phyloP scores from a whole-genome alignment of 2,113 vertebrate species.

The Ptyas mucosa region DNA sequence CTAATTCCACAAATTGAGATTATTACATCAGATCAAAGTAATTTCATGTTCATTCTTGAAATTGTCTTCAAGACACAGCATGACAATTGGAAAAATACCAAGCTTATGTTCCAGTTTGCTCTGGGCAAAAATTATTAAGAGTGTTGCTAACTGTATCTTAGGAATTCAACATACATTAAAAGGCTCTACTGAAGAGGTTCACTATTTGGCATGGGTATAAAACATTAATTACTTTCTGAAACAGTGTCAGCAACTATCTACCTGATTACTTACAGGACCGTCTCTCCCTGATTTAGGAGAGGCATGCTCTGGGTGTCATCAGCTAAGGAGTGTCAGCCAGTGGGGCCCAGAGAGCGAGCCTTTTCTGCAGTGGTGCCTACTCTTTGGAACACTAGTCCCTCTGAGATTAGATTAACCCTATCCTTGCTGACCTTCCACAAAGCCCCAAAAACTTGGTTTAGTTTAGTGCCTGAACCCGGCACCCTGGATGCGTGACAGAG shows the following conservation, averaged over 20 bases:
- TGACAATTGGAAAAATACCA: background rate
- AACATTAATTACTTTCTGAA: background rate
- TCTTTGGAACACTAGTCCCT: background rate
- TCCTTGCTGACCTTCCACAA: background rate
- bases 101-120: background rate
- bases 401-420: background rate
- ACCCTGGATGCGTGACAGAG: background rate
- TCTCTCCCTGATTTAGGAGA: background rate
- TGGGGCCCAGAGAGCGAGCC: background rate
- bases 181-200: background rate
- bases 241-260: background rate
- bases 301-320: background rate
- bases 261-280: background rate
- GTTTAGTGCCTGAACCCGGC: background rate
- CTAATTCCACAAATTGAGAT: background rate
- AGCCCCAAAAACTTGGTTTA: background rate
- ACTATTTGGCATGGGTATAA: background rate
- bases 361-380: background rate
- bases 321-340: background rate
- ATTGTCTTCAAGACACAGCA: background rate
- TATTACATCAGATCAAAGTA: background rate
- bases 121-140: background rate
- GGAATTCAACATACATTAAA: background rate
- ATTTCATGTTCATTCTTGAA: background rate
- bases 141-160: background rate